Evolutionary conservation across 2,113 vertebrate species (phyloP).

Genomic region (Hoplias malabaricus): DNA sequence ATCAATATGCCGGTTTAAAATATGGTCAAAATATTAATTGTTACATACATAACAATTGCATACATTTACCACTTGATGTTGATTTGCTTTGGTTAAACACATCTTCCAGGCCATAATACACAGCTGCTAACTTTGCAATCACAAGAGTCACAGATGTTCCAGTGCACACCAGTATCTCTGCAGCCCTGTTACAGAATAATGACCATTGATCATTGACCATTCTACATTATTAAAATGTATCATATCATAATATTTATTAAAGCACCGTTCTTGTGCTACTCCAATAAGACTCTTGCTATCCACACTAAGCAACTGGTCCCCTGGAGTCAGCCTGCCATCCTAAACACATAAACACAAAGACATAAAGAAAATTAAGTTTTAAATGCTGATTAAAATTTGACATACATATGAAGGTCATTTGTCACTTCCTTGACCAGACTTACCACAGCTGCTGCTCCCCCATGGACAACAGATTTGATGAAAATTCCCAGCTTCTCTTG

Average conservation of each 20-base stretch:
- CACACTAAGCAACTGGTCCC: conserved; percentile 91
- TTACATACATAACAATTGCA: not conserved
- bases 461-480: conserved; percentile 89
- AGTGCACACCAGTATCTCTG: conserved; percentile 88
- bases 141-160: conserved; percentile 86
- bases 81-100: conserved; percentile 79
- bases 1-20: not conserved
- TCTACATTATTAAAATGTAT: not conserved
- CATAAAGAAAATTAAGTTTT: not conserved
- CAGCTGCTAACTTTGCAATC: conserved; percentile 88
- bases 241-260: not conserved
- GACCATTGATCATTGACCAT: not conserved
- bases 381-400: not conserved
- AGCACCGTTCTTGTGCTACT: conserved; percentile 91
- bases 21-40: not conserved
- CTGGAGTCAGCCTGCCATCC: conserved; percentile 85
- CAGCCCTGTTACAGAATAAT: conserved; percentile 77
- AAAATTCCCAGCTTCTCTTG: conserved; percentile 90
- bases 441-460: conserved; percentile 87
- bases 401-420: not conserved
- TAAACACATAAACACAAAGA: conserved; percentile 28
- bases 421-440: conserved; percentile 66
- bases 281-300: conserved; percentile 88
- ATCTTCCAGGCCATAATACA: conserved; percentile 83
- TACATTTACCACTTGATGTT: conserved; percentile 73